Evolutionary conservation across 2,888 invertebrate genomes (phyloP).

Genomic region (Leistus spinibarbis): DNA sequence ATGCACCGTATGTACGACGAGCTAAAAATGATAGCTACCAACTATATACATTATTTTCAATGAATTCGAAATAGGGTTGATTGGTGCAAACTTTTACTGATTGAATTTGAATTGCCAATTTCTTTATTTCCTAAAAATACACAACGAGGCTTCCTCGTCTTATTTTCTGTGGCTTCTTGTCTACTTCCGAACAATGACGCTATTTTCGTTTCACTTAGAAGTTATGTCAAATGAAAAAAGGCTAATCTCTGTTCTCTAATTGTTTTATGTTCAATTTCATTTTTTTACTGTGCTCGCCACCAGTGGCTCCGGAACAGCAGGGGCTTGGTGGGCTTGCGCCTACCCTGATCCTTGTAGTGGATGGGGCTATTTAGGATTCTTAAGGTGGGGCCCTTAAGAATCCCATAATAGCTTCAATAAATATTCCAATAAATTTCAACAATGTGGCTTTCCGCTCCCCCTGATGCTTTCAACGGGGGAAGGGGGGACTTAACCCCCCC

Average conservation of each 20-base stretch:
- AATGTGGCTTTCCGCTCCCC: too few relatives aligned
- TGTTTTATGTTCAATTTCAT: background rate
- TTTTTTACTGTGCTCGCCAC: too few relatives aligned
- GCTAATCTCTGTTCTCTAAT: background rate
- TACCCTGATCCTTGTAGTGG: too few relatives aligned
- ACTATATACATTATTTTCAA: background rate
- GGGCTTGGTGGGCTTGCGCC: too few relatives aligned
- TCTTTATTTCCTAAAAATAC: conserved; percentile 22
- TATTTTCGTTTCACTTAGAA: background rate
- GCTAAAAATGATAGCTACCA: background rate
- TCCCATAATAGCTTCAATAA: too few relatives aligned
- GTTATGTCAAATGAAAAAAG: background rate
- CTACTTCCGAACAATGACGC: conserved; percentile 11
- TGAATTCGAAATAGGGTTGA: conserved; percentile 3
- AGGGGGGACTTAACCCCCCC: too few relatives aligned
- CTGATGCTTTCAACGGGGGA: too few relatives aligned
- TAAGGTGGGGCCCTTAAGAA: too few relatives aligned
- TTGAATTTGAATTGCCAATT: conserved; percentile 31
- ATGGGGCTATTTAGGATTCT: too few relatives aligned
- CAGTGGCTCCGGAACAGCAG: too few relatives aligned
- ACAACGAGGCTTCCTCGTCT: conserved; percentile 12
- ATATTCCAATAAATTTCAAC: too few relatives aligned
- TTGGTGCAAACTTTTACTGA: conserved; percentile 19
- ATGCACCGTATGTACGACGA: too few relatives aligned
- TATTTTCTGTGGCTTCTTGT: conserved; percentile 30